Evolutionary conservation across 2,797 vertebrate genomes (phyloP), one percentile per base, ranked within the genome.

Genomic region (Enteromius anoplus): DNA sequence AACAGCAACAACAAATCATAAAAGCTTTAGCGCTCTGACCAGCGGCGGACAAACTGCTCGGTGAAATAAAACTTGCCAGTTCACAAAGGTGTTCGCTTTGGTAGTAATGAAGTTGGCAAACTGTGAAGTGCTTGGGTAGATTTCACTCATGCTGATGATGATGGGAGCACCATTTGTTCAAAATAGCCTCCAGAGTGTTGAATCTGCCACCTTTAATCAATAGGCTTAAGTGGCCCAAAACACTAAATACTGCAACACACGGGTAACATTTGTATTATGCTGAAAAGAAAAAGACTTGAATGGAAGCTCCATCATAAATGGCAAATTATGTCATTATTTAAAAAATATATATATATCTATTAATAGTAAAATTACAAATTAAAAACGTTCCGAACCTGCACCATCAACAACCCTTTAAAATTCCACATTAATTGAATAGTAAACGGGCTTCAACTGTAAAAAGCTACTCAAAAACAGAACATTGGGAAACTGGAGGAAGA

Each of bases 141-240:
- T 85, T 86, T 53, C 75, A 1, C 23, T 82, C 85, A 87, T 83
- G 85, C 88, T 88, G 78, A 87, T 86, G 80, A 87, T 87, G 85
- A 83, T 80, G 83, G 86, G 87, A 86, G 89, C 77, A 84, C 92
- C 92, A 93, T 94, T 94, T 95, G 92, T 88, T 92, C 89, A 89
- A 86, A 90, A 85, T 53, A 70, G 47, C 40, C 62, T 42, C 17
- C 23, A 37, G 76, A 82, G 79, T 86, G 86, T 85, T 85, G 69
- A 82, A 86, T 78, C 69, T 83, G 80, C 84, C 86, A 78, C 84
- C 71, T 85, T 84, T 78, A 82, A 87, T 84, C 83, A 79, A 77
- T 29, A 79, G 83, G 68, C 49, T 72, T 81, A 72, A 81, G 73
- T 83, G 81, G 34, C 77, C 8, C 53, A 51, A 71, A 75, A 51